Evolutionary conservation across 2,888 invertebrate species (phyloP).

Genomic region (Apamea monoglypha): DNA sequence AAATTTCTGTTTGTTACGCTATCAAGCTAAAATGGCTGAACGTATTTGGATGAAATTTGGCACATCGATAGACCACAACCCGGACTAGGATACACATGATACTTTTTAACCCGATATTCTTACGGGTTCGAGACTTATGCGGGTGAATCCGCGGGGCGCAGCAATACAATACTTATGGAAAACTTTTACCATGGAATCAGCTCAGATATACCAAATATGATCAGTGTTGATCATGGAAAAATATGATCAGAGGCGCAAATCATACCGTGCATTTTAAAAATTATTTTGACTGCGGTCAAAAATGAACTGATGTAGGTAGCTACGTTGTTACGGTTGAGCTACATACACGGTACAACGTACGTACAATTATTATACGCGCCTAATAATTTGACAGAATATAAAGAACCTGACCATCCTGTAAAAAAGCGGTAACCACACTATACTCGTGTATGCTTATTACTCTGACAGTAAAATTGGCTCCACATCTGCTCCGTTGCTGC

Average conservation of each 20-base stretch:
- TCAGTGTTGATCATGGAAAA: neutral
- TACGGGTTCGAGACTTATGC: too few species aligned
- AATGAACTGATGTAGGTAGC: neutral
- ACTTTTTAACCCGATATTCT: too few species aligned
- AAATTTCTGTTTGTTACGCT: neutral
- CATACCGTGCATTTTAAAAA: neutral
- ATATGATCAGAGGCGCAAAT: neutral
- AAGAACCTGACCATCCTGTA: too few species aligned
- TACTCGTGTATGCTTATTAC: neutral
- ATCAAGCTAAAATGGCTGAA: neutral
- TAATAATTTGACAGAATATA: neutral
- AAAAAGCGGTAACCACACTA: neutral
- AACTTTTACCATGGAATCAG: neutral
- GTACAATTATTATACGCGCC: neutral
- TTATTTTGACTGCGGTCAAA: neutral
- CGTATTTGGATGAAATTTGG: neutral
- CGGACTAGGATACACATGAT: too few species aligned
- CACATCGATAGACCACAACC: neutral
- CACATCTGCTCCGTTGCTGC: conserved; percentile 10
- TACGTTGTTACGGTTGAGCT: neutral
- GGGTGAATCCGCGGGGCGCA: too few species aligned
- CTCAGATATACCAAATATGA: neutral
- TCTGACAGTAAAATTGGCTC: conserved; percentile 1
- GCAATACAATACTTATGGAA: neutral
- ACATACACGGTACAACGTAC: neutral